Conservation (phyloP, 1,140 invertebrate genomes). For the Oreohelix idahoensis region DNA sequence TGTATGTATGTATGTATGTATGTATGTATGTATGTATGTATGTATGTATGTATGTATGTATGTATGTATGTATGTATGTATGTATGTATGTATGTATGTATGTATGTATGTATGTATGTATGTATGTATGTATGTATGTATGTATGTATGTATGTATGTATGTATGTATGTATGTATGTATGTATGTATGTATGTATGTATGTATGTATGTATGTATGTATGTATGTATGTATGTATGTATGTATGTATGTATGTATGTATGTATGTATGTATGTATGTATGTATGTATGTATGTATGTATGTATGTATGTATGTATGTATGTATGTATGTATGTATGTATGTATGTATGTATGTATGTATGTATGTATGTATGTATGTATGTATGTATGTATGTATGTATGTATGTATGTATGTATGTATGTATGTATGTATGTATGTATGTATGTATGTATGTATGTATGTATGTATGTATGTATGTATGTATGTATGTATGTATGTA, state of each 20-base stretch:
- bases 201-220: constrained; percentile 43
- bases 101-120: too few relatives aligned
- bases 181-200: constrained; percentile 39
- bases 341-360: constrained; percentile 39
- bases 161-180: too few relatives aligned
- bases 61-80: too few relatives aligned
- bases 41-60: constrained; percentile 29
- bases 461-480: too few relatives aligned
- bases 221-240: constrained; percentile 42
- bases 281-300: not conserved
- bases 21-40: constrained; percentile 41
- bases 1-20: constrained; percentile 19
- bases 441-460: constrained; percentile 9
- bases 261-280: constrained; percentile 29
- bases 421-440: constrained; percentile 7
- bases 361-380: constrained; percentile 38
- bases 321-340: constrained; percentile 33
- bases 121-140: too few relatives aligned
- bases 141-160: too few relatives aligned
- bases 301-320: not conserved
- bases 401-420: not conserved
- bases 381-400: not conserved
- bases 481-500: too few relatives aligned
- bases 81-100: too few relatives aligned
- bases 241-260: constrained; percentile 41